Base-by-base conservation (phyloP, 1,140 invertebrate species). In the Drosophila carrolli region DNA sequence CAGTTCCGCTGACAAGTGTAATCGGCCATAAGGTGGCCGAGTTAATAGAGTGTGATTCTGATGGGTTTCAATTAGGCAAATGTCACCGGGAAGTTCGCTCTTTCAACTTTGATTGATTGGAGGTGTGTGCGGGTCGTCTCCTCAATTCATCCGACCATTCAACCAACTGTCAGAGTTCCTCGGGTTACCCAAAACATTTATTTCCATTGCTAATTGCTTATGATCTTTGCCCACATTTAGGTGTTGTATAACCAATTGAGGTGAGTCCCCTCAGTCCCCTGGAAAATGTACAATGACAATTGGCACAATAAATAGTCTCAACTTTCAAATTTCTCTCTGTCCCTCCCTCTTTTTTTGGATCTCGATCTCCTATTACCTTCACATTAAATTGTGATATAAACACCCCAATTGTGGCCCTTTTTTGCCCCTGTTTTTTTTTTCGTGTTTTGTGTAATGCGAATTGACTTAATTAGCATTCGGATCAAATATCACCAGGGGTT, bases 141-240 rank as follows among this genome's bases (percentile, higher is more conserved):
- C 46, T 66, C 48, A 8, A 37, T 58, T 38, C 13, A 16, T 47
- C 35, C 4, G 19, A 35, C 2, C n/a, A 38, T 48, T 29, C 53
- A 27, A 19, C 57, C 83, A 88, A 86, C 76, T 89, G 84, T 89
- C 74, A 71, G 19, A 59, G 29, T 78, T 85, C 60, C 80, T 89
- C 81, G 60, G 60, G 74, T 89, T 89, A 70, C 81, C 54, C 53
- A 62, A 66, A 66, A 47, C 75, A 68, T 59, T 77, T 71, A 19
- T 57, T 4, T 19, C 53, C 14, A 61, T 72, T 81, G 81, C 84
- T 89, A 89, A 89, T 89, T 89, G 84, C 84, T 81, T 81, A 62
- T 84, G 84, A 89, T 88, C 80, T 74, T 80, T 80, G 58, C 82
- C 83, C 82, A 88, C 83, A 86, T 86, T 82, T 51, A 61, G 70